Percentiles rank a stretch among this genome's conserved stretches.
phyloP scores from a whole-genome alignment of 2,888 invertebrate genomes.

The Lasius fuliginosus region DNA sequence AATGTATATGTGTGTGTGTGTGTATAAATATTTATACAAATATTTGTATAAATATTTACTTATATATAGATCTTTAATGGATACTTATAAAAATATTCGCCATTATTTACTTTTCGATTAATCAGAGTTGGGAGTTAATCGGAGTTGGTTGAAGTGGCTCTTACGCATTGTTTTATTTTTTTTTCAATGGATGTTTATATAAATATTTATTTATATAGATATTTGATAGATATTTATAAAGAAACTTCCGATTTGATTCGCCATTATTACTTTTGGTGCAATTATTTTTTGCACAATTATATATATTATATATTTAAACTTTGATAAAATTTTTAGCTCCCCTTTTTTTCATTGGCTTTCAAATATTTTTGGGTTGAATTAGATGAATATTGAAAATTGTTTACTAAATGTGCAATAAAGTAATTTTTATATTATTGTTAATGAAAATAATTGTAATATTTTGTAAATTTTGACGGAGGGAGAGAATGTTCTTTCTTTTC shows the following conservation, averaged over 20 bases:
- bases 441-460: conserved; percentile 1
- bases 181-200: neutral
- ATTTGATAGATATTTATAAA: too few species aligned
- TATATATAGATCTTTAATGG: too few species aligned
- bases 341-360: neutral
- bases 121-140: too few species aligned
- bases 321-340: neutral
- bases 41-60: too few species aligned
- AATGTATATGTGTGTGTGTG: too few species aligned
- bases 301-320: neutral
- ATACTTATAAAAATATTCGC: neutral
- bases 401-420: neutral
- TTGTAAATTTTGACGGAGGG: neutral
- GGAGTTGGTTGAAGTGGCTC: too few species aligned
- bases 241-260: too few species aligned
- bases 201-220: too few species aligned
- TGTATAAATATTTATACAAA: too few species aligned
- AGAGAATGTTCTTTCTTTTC: neutral
- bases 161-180: neutral
- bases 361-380: neutral
- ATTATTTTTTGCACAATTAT: conserved; percentile 2
- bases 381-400: neutral
- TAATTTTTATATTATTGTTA: neutral
- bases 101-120: conserved; percentile 13
- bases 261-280: too few species aligned